phyloP scores from a whole-genome alignment of 2,888 invertebrate genomes.

The Lithophane socia region DNA sequence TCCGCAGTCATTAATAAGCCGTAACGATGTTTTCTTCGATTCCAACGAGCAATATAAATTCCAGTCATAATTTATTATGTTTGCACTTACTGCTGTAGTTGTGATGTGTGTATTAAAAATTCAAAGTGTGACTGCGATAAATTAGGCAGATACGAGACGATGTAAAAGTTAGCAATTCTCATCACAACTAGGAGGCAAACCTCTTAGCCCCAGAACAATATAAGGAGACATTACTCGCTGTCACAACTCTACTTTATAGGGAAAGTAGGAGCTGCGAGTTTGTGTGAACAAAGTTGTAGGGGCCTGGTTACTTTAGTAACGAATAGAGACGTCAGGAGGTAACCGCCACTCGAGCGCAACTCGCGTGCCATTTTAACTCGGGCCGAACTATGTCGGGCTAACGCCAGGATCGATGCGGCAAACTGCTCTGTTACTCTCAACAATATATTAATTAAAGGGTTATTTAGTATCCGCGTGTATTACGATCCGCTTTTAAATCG shows the following conservation, averaged over 20 bases:
- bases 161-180: constrained; percentile 88
- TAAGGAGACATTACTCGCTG: constrained; percentile 90
- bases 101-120: constrained; percentile 73
- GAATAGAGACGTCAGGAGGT: constrained; percentile 87
- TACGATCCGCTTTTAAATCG: constrained; percentile 67
- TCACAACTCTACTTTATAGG: constrained; percentile 90
- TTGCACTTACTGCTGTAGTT: constrained; percentile 61
- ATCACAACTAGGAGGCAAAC: constrained; percentile 86
- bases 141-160: constrained; percentile 79
- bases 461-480: constrained; percentile 62
- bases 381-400: constrained; percentile 78
- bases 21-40: constrained; percentile 78
- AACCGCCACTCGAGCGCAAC: constrained; percentile 85
- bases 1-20: constrained; percentile 81
- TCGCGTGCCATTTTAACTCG: constrained; percentile 84
- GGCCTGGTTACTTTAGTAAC: constrained; percentile 86
- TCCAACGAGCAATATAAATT: constrained; percentile 68
- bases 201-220: constrained; percentile 90
- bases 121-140: constrained; percentile 75
- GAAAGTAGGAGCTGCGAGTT: constrained; percentile 86
- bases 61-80: constrained; percentile 68
- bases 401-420: constrained; percentile 72
- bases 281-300: constrained; percentile 86
- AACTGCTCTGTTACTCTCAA: constrained; percentile 68
- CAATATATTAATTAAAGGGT: constrained; percentile 70